Evolutionary conservation across 2,113 vertebrate genomes (phyloP).

Genomic region (Ictalurus punctatus): DNA sequence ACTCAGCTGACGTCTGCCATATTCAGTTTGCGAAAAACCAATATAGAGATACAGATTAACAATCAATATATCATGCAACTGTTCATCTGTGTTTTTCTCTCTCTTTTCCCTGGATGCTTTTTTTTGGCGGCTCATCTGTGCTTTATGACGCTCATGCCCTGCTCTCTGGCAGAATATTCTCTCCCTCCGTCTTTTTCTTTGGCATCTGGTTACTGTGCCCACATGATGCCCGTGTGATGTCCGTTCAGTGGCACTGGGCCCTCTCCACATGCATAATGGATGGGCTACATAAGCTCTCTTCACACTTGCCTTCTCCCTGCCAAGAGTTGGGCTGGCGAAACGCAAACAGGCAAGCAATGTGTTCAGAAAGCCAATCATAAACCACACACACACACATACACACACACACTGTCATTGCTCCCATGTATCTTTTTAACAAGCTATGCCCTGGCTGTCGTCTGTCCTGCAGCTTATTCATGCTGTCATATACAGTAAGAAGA

Average conservation of each 20-base stretch:
- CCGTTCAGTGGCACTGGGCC: conserved; percentile 26
- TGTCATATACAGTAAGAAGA: not conserved
- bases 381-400: conserved; percentile 16
- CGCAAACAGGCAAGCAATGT: conserved; percentile 28
- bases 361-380: conserved; percentile 6
- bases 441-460: not conserved
- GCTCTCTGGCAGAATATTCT: conserved; percentile 1
- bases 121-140: conserved; percentile 28
- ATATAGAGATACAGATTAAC: not conserved
- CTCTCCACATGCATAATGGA: conserved; percentile 44
- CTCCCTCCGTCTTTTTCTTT: not conserved
- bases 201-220: conserved; percentile 23
- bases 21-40: not conserved
- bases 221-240: conserved; percentile 19
- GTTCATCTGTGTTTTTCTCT: not conserved
- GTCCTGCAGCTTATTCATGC: not conserved
- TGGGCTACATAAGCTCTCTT: conserved; percentile 41
- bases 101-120: not conserved
- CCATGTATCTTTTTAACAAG: conserved; percentile 12
- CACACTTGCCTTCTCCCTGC: conserved; percentile 36
- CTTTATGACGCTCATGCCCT: not conserved
- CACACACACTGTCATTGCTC: not conserved
- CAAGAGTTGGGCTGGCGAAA: conserved; percentile 26
- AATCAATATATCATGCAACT: conserved; percentile 1
- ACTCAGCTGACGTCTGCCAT: not conserved